These are phyloP conservation scores for Choristoneura fumiferana DNA, from an alignment of 1,140 invertebrate genomes.

Conservation along the genomic window DNA sequence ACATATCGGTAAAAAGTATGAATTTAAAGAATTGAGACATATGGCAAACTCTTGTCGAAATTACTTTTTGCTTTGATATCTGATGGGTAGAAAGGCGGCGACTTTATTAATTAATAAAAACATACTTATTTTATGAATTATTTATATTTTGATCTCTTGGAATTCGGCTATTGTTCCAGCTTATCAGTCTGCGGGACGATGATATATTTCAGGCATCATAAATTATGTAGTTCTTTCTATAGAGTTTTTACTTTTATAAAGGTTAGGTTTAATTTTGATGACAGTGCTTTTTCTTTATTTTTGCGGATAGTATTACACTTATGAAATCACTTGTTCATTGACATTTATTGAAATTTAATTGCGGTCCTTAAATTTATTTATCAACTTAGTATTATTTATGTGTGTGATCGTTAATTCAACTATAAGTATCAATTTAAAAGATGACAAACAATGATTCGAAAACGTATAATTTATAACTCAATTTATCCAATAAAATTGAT, in stretches of 20 bases:
- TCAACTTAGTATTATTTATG: too few species aligned
- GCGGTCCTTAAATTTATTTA: too few species aligned
- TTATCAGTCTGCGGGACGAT: conserved; percentile 3
- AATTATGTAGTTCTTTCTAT: neutral
- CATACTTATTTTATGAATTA: conserved; percentile 56
- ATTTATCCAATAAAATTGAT: neutral
- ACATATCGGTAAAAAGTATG: conserved; percentile 55
- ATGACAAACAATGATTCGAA: neutral
- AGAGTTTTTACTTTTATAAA: too few species aligned
- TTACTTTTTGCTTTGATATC: conserved; percentile 19
- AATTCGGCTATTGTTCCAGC: conserved; percentile 25
- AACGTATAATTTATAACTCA: conserved; percentile 1
- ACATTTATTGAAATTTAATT: too few species aligned
- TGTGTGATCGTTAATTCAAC: too few species aligned
- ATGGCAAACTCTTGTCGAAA: conserved; percentile 20
- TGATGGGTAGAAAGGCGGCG: conserved; percentile 18
- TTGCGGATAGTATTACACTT: too few species aligned
- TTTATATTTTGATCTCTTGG: conserved; percentile 43
- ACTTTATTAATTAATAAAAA: conserved; percentile 65
- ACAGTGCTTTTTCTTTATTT: too few species aligned
- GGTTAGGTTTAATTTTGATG: too few species aligned
- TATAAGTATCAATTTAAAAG: too few species aligned
- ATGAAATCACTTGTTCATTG: too few species aligned
- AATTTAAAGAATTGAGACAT: conserved; percentile 54
- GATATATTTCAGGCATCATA: conserved; percentile 14